These are phyloP conservation scores for Ormyrus labotus DNA, from an alignment of 2,888 invertebrate species.

Conservation along the genomic window DNA sequence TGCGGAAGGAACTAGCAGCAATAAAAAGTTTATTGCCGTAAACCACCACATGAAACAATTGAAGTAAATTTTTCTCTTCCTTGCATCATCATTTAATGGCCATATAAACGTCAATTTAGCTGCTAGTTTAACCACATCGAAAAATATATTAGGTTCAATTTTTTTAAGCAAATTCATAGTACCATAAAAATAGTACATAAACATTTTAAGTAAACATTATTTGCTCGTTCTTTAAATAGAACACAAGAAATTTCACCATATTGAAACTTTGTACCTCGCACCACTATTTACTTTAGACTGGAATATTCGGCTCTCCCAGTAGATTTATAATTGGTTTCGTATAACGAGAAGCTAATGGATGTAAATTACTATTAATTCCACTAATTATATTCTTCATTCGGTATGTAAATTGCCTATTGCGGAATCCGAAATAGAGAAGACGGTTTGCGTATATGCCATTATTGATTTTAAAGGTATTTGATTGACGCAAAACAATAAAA, in stretches of 20 bases:
- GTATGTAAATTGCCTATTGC: background rate
- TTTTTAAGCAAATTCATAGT: too few relatives aligned
- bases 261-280: too few relatives aligned
- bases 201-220: too few relatives aligned
- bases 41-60: constrained; percentile 9
- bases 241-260: too few relatives aligned
- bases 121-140: background rate
- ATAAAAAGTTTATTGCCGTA: background rate
- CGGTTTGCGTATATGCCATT: background rate
- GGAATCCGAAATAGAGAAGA: background rate
- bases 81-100: background rate
- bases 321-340: background rate
- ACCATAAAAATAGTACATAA: too few relatives aligned
- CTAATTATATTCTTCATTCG: background rate
- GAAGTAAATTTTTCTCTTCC: background rate
- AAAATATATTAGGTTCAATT: background rate
- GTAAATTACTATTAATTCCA: too few relatives aligned
- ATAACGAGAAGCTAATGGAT: too few relatives aligned
- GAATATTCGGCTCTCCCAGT: background rate
- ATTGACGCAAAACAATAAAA: too few relatives aligned
- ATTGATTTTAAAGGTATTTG: too few relatives aligned
- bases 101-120: background rate
- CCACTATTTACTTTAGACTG: background rate
- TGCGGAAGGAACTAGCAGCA: background rate
- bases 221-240: too few relatives aligned